A percentile compares a stretch with the other conserved stretches of the same genome.
Conservation (phyloP, 2,797 vertebrate genomes). For the Hoplostethus mediterraneus region DNA sequence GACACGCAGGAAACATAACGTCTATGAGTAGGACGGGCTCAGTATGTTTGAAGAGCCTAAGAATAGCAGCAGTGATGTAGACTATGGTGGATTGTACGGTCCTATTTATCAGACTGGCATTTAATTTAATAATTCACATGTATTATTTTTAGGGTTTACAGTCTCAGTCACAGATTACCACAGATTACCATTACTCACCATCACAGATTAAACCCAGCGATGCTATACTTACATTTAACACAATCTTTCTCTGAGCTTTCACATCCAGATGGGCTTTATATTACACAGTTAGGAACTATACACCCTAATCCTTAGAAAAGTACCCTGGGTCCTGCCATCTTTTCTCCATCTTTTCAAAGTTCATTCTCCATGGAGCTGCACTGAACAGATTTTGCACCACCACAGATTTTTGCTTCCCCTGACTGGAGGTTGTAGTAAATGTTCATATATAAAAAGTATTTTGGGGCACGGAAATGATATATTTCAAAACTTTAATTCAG, state of each 20-base stretch:
- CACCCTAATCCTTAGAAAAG: constrained; percentile 1
- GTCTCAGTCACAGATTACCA: neutral
- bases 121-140: constrained; percentile 42
- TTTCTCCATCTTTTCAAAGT: neutral
- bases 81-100: constrained; percentile 23
- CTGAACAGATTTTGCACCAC: neutral
- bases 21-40: constrained; percentile 21
- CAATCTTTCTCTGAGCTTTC: constrained; percentile 6
- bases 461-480: neutral
- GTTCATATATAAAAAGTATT: neutral
- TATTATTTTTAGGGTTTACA: constrained; percentile 38
- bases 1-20: constrained; percentile 35
- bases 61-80: constrained; percentile 50
- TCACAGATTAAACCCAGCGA: constrained; percentile 21
- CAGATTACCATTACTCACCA: too few species aligned
- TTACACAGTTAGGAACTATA: neutral
- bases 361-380: neutral
- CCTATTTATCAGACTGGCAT: constrained; percentile 50
- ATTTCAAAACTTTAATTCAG: neutral
- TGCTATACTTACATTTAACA: constrained; percentile 5
- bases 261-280: constrained; percentile 6
- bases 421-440: neutral
- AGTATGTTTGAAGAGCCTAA: constrained; percentile 37
- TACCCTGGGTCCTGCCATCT: neutral
- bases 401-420: neutral